Conservation (phyloP, 2,888 invertebrate genomes). For the Drosophila kokeensis region DNA sequence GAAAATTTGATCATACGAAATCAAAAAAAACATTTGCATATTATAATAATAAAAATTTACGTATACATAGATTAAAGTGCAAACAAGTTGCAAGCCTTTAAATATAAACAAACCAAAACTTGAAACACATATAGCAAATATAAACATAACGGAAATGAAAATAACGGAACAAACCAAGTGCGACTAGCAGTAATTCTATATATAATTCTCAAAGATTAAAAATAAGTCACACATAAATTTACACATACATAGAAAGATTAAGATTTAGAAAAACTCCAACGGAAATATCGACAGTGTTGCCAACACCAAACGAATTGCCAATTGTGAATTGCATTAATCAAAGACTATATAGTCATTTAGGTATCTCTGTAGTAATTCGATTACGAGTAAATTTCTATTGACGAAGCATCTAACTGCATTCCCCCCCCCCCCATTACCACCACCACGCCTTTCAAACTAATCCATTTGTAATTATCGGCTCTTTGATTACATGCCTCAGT, state of each 20-base stretch:
- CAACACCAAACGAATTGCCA: background rate
- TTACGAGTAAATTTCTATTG: conserved; percentile 5
- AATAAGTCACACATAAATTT: background rate
- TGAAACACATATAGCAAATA: background rate
- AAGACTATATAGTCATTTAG: background rate
- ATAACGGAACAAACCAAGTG: background rate
- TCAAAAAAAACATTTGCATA: background rate
- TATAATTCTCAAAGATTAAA: background rate
- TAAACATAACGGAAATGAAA: background rate
- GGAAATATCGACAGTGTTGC: background rate
- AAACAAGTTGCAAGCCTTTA: background rate
- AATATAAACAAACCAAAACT: background rate
- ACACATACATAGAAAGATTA: background rate
- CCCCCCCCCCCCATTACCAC: background rate
- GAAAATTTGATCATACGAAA: background rate
- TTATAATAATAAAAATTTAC: background rate
- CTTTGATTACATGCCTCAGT: conserved; percentile 12
- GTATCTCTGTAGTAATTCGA: background rate
- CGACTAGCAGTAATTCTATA: background rate
- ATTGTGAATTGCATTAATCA: conserved; percentile 2
- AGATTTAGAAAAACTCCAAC: background rate
- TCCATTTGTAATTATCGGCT: conserved; percentile 10
- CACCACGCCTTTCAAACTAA: background rate
- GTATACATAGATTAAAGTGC: background rate
- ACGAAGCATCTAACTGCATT: conserved; percentile 8